These are phyloP conservation scores for Callithrix jacchus DNA, from an alignment of 2,113 vertebrate genomes.

Conservation along the genomic window DNA sequence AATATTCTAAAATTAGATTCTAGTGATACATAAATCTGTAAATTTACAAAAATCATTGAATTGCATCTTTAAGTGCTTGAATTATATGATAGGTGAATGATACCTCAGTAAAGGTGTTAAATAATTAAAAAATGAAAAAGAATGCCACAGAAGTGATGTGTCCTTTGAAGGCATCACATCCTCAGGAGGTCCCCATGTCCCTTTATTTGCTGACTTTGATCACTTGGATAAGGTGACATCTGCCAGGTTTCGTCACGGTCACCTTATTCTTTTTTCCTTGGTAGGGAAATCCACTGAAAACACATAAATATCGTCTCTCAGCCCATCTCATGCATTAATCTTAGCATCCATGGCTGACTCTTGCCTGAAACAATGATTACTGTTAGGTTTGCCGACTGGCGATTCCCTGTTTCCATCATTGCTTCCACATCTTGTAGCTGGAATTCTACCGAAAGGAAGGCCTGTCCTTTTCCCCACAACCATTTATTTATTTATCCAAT, in stretches of 20 bases:
- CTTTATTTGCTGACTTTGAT: background rate
- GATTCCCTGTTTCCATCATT: background rate
- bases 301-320: background rate
- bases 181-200: background rate
- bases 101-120: background rate
- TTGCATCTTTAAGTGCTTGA: background rate
- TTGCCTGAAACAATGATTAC: background rate
- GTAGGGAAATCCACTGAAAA: background rate
- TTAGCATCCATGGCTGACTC: background rate
- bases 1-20: background rate
- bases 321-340: background rate
- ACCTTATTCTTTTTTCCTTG: background rate
- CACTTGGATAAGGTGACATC: background rate
- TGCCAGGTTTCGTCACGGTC: background rate
- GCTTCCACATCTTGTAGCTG: background rate
- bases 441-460: background rate
- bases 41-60: background rate
- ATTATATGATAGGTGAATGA: background rate
- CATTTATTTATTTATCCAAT: background rate
- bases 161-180: background rate
- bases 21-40: background rate
- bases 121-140: background rate
- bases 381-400: background rate
- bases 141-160: background rate
- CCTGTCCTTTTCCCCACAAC: background rate